Evolutionary conservation across 2,797 vertebrate species (phyloP).

Genomic region (Erethizon dorsatum): DNA sequence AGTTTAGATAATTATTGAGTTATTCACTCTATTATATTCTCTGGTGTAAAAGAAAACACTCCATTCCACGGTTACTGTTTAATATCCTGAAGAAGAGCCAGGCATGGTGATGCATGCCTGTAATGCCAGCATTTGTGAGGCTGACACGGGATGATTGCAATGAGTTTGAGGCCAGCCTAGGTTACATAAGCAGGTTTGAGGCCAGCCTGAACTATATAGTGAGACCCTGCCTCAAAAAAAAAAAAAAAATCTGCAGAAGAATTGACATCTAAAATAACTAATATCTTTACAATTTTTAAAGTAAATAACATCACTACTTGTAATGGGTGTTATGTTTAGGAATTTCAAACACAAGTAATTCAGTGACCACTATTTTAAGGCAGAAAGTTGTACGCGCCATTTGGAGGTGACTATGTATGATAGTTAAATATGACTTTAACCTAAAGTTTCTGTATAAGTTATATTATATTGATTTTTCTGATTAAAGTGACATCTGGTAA

Average conservation of each 20-base stretch:
- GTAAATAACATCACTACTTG: neutral
- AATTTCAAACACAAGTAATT: neutral
- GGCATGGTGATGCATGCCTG: too few relatives aligned
- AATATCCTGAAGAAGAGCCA: too few relatives aligned
- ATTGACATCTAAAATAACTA: neutral
- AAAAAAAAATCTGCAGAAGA: neutral
- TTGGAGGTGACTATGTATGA: neutral
- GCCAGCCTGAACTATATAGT: too few relatives aligned
- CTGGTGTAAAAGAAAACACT: neutral
- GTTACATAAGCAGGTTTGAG: too few relatives aligned
- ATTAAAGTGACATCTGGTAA: neutral
- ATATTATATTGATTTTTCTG: neutral
- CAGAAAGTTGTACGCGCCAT: neutral
- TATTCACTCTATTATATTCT: neutral
- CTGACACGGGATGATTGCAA: too few relatives aligned
- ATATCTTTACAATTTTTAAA: neutral
- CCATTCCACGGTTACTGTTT: neutral
- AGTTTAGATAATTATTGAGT: neutral
- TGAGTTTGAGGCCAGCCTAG: too few relatives aligned
- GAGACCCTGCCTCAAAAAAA: too few relatives aligned
- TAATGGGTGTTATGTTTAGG: neutral
- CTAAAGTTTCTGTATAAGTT: neutral
- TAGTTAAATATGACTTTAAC: neutral
- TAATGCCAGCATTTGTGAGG: too few relatives aligned
- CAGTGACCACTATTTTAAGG: neutral